These are phyloP conservation scores for Oreochromis grahami DNA, from an alignment of 2,797 vertebrate species.

Conservation along the genomic window DNA sequence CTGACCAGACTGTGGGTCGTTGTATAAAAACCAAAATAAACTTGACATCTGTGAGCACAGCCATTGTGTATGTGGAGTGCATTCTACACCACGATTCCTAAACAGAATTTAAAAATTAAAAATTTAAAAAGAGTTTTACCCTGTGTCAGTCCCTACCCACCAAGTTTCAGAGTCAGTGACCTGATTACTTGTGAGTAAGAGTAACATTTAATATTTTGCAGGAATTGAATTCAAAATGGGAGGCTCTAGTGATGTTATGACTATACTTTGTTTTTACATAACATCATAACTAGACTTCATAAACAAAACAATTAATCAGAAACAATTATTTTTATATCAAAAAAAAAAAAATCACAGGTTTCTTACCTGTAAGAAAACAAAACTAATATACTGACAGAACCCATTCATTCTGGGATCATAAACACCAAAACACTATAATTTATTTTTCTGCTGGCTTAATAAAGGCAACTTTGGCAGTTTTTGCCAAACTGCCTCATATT, in stretches of 20 bases:
- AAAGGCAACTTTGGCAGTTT: neutral
- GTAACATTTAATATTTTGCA: neutral
- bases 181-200: neutral
- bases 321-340: neutral
- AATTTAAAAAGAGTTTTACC: neutral
- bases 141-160: neutral
- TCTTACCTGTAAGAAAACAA: neutral
- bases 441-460: neutral
- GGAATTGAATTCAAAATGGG: neutral
- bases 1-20: neutral
- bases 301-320: neutral
- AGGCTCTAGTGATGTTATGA: neutral
- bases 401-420: fast-evolving
- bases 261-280: neutral
- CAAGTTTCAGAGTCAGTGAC: neutral
- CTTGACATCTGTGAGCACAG: neutral
- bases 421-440: neutral
- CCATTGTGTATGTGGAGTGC: neutral
- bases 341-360: neutral
- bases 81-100: neutral
- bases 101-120: neutral
- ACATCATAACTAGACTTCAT: neutral
- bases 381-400: neutral
- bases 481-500: neutral
- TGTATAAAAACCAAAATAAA: neutral